Conservation (phyloP, 2,888 invertebrate species). For the Alsophila aescularia region DNA sequence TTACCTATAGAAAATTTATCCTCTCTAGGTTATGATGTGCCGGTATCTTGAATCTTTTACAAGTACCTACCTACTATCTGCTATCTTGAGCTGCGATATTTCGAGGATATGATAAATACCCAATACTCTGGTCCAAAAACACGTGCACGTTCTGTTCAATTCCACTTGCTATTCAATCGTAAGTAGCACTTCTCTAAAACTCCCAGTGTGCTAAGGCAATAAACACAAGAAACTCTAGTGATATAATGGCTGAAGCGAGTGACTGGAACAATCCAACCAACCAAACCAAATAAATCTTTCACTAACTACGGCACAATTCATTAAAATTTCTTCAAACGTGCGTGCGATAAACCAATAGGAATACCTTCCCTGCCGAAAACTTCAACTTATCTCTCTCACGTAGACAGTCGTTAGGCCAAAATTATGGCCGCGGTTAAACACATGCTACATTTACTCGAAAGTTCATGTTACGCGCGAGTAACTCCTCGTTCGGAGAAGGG, state of each 20-base stretch:
- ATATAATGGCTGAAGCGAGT: conserved; percentile 16
- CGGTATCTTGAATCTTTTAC: too few relatives aligned
- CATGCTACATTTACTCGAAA: conserved; percentile 82
- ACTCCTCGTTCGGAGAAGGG: conserved; percentile 70
- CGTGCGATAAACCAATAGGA: conserved; percentile 74
- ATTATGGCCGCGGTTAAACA: conserved; percentile 81
- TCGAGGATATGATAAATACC: too few relatives aligned
- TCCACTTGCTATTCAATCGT: too few relatives aligned
- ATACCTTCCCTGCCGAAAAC: conserved; percentile 73
- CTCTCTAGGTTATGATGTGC: too few relatives aligned
- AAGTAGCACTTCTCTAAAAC: too few relatives aligned
- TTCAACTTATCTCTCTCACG: conserved; percentile 82
- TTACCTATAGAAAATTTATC: too few relatives aligned
- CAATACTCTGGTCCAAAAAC: too few relatives aligned
- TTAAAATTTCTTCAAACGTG: conserved; percentile 79
- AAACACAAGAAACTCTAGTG: neutral
- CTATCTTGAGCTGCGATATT: too few relatives aligned
- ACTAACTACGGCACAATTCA: conserved; percentile 69
- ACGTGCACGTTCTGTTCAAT: too few relatives aligned
- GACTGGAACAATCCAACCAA: conserved; percentile 47
- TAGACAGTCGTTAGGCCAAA: conserved; percentile 78
- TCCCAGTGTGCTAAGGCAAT: too few relatives aligned
- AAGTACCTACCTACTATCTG: too few relatives aligned
- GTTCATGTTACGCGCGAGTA: conserved; percentile 77
- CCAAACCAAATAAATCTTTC: conserved; percentile 59